These are phyloP conservation scores for Labia minor DNA, from an alignment of 2,888 invertebrate genomes.

Conservation along the genomic window DNA sequence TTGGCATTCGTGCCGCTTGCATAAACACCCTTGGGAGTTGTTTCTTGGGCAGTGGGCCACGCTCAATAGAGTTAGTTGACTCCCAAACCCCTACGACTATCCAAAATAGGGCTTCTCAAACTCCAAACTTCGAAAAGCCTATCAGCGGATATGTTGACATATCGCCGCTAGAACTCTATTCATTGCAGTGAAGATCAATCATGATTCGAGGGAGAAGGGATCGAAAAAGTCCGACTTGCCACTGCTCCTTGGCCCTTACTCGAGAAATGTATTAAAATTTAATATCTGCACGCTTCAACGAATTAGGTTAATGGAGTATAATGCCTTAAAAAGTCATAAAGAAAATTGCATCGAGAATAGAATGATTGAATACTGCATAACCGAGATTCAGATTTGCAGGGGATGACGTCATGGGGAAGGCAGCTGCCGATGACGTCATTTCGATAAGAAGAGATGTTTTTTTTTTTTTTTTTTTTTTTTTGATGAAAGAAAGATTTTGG, in stretches of 20 bases:
- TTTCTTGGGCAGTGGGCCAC: slow-evolving; percentile 13
- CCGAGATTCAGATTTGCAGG: not conserved
- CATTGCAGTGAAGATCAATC: not conserved
- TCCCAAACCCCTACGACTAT: not conserved
- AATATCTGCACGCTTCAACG: not conserved
- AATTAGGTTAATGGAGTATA: not conserved
- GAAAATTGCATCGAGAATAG: slow-evolving; percentile 3
- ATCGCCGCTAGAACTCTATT: not conserved
- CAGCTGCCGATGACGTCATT: slow-evolving; percentile 2
- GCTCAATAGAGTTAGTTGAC: not conserved
- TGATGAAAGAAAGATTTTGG: not conserved
- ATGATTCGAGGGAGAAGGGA: not conserved
- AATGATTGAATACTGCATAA: too few species aligned
- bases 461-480: not conserved
- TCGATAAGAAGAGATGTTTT: not conserved
- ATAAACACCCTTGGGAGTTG: not conserved
- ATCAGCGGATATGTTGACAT: not conserved
- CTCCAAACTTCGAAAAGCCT: too few species aligned
- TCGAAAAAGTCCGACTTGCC: not conserved
- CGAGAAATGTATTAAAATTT: not conserved
- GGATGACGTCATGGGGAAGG: not conserved
- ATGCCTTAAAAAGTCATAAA: slow-evolving; percentile 13
- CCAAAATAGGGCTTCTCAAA: not conserved
- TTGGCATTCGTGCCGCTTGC: too few species aligned
- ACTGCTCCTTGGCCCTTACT: too few species aligned